Evolutionary conservation across 2,797 vertebrate species (phyloP), one percentile per base, ranked within the genome.

Genomic region (Cynopterus sphinx): DNA sequence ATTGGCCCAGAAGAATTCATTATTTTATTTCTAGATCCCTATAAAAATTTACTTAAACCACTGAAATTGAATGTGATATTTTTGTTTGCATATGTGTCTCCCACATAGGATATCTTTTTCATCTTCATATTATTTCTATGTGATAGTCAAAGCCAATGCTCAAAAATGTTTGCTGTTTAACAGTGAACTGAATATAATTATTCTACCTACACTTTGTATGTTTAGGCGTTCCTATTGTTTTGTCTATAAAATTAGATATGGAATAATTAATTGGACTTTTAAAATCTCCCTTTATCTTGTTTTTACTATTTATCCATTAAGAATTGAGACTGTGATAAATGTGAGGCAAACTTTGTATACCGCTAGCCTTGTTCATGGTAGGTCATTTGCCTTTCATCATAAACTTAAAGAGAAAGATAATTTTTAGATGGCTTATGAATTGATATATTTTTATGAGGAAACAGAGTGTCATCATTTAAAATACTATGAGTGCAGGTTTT

Each of bases 391-490:
- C 53, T 73, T 65, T 41, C 33, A 57, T 55, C 15, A 43, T 43
- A 28, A 86, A 83, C 10, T 49, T 7, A 67, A 85, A 86, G 12
- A 81, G 12, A 51, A 70, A 61, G 51, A 68, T 67, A 3, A 46
- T 33, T 87, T 93, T 73, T 84, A 15, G 49, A 39, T 81, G 31
- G 19, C 21, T 19, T 90, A 26, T 90, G 53, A 78, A 73, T 67
- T 79, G 43, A 83, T 68, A 74, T 2, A 65, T 74, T 90, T 86
- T 91, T 68, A 83, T 61, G 49, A 96, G 28, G 17, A 82, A 95
- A 86, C 16, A 36, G 17, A 78, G 51, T 59, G 26, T 68, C 55
- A 89, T 86, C 24, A 59, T 83, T 78, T 77, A 61, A 78, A 91
- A 61, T 73, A 5, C 9, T 51, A 79, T 71, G 33, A 68, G 49